Conservation (phyloP, 2,888 invertebrate genomes). For the Oscheius sp. region DNA sequence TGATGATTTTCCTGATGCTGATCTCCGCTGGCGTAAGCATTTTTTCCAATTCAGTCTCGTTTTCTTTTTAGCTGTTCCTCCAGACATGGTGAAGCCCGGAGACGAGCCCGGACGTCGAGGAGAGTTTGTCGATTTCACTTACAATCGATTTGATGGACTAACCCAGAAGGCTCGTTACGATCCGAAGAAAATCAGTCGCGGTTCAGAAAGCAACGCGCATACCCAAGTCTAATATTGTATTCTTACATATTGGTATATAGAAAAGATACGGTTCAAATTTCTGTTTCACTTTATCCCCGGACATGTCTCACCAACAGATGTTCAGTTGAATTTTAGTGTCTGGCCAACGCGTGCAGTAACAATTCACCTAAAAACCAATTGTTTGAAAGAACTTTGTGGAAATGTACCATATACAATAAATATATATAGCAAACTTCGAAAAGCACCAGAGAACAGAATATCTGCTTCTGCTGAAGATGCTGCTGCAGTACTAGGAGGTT, state of each 20-base stretch:
- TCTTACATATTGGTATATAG: background rate
- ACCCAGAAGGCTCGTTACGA: slow-evolving; percentile 76
- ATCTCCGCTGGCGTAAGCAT: slow-evolving; percentile 94
- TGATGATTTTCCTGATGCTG: slow-evolving; percentile 99
- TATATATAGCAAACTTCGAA: no score
- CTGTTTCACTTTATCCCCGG: background rate
- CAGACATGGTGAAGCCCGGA: slow-evolving; percentile 39
- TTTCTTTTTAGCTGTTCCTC: slow-evolving; percentile 22
- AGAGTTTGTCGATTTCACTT: slow-evolving; percentile 99
- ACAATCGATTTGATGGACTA: slow-evolving; percentile 97
- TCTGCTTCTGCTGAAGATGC: no score
- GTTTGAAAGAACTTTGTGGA: no score
- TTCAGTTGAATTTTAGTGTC: no score
- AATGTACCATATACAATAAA: no score
- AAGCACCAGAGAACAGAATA: no score
- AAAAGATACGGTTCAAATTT: background rate
- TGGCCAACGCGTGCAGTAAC: no score
- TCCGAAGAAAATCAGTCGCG: slow-evolving; percentile 15
- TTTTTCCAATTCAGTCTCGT: slow-evolving; percentile 7
- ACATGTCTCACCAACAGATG: no score
- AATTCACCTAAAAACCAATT: no score
- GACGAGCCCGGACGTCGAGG: slow-evolving; percentile 77
- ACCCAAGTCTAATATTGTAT: slow-evolving; percentile 11
- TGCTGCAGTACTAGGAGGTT: no score
- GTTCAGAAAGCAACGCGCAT: slow-evolving; percentile 5